phyloP scores from a whole-genome alignment of 2,797 vertebrate genomes.

The Crotalus adamanteus region DNA sequence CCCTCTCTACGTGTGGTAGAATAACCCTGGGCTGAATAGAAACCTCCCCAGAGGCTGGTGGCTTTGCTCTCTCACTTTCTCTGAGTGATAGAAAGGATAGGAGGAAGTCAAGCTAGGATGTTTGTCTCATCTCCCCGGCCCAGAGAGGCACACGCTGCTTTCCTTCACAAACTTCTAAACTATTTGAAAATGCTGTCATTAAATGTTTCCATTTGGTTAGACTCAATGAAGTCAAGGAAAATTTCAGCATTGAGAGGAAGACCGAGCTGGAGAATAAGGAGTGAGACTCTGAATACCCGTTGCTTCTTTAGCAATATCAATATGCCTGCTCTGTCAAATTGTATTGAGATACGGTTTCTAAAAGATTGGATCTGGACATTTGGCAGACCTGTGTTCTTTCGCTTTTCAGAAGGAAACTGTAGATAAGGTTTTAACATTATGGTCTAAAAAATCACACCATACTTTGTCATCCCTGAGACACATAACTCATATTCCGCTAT shows the following conservation, averaged over 20 bases:
- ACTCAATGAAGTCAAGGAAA: not conserved
- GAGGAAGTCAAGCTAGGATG: not conserved
- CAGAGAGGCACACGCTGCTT: not conserved
- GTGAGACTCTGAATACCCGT: not conserved
- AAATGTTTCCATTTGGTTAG: not conserved
- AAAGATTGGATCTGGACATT: not conserved
- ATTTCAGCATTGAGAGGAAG: not conserved
- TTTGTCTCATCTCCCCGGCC: not conserved
- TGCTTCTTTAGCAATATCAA: not conserved
- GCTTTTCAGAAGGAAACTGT: not conserved
- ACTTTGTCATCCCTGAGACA: not conserved
- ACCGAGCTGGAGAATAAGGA: rapidly evolving
- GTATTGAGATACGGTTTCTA: not conserved
- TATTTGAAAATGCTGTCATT: not conserved
- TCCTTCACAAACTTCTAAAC: not conserved
- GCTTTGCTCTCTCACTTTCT: not conserved
- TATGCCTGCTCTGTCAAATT: not conserved
- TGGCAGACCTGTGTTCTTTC: not conserved
- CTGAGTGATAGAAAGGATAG: not conserved
- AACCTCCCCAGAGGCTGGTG: not conserved
- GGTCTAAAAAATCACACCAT: not conserved
- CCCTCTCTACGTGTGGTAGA: not conserved
- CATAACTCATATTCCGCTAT: not conserved
- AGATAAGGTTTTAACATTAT: not conserved
- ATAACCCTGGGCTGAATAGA: not conserved